Evolutionary conservation across 2,888 invertebrate genomes (phyloP).

Genomic region (Mythimna lalbum): DNA sequence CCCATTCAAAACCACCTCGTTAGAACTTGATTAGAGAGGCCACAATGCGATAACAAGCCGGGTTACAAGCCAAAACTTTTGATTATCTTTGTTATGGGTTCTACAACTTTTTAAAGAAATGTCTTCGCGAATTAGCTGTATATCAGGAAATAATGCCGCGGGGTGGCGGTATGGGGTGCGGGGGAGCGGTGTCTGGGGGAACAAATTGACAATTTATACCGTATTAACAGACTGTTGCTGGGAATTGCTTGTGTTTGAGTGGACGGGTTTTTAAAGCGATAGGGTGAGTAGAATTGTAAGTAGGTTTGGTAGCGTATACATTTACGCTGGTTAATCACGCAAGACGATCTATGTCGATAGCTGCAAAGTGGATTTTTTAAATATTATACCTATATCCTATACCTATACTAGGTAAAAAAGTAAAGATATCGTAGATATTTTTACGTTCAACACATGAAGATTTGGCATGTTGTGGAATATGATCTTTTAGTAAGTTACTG

Average conservation of each 20-base stretch:
- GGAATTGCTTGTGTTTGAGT: slow-evolving; percentile 50
- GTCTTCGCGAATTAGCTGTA: slow-evolving; percentile 63
- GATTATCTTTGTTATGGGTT: slow-evolving; percentile 72
- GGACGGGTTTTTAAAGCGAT: slow-evolving; percentile 44
- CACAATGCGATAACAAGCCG: slow-evolving; percentile 77
- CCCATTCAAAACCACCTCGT: slow-evolving; percentile 73
- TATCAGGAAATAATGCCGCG: slow-evolving; percentile 66
- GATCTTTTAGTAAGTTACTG: too few species aligned
- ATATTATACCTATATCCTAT: too few species aligned
- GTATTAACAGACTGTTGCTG: slow-evolving; percentile 55
- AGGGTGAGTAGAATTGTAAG: slow-evolving; percentile 21
- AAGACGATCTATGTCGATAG: background rate
- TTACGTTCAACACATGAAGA: too few species aligned
- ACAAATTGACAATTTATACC: slow-evolving; percentile 67
- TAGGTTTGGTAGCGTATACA: slow-evolving; percentile 14
- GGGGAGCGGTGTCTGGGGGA: slow-evolving; percentile 48
- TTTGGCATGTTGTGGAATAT: too few species aligned
- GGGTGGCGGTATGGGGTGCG: slow-evolving; percentile 21
- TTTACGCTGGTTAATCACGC: slow-evolving; percentile 5
- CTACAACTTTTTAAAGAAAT: slow-evolving; percentile 74
- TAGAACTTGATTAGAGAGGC: slow-evolving; percentile 81
- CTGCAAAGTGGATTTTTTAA: too few species aligned
- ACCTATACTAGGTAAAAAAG: too few species aligned
- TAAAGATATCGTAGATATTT: too few species aligned
- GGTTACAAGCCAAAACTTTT: slow-evolving; percentile 72